A percentile compares a stretch with the other conserved stretches of the same genome.
Evolutionary conservation across 2,113 vertebrate genomes (phyloP).

Genomic region (Carassius gibelio): DNA sequence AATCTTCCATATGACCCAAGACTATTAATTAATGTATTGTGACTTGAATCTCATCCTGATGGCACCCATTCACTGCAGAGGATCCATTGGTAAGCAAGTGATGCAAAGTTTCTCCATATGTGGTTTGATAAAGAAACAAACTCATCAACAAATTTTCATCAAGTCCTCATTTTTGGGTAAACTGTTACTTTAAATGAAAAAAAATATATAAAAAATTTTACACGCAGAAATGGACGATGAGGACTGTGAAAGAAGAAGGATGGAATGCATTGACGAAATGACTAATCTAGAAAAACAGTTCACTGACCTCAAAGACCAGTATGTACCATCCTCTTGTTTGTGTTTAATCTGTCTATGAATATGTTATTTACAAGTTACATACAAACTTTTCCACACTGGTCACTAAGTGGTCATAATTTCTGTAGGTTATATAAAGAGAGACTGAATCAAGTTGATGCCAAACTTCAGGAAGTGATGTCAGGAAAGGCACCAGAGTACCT

Average conservation of each 20-base stretch:
- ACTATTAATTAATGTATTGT: no score
- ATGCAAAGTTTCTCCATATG: neutral
- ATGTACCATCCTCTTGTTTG: conserved; percentile 68
- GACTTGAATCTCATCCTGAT: no score
- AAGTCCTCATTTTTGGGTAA: neutral
- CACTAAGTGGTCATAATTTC: neutral
- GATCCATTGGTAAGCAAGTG: neutral
- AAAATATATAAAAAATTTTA: neutral
- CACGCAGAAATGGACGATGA: conserved; percentile 96
- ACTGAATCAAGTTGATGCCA: conserved; percentile 96
- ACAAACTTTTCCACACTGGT: neutral
- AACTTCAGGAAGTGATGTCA: conserved; percentile 96
- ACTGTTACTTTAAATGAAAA: neutral
- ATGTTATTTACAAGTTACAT: neutral
- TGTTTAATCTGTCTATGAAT: neutral
- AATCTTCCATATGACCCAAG: no score
- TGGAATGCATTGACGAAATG: conserved; percentile 99
- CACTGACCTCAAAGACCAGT: conserved; percentile 99
- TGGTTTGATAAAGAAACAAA: neutral
- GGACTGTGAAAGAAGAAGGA: conserved; percentile 96
- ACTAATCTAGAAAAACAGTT: conserved; percentile 98
- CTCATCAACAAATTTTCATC: neutral
- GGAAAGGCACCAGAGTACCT: conserved; percentile 97
- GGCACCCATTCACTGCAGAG: neutral
- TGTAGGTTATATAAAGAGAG: conserved; percentile 94